Evolutionary conservation across 2,888 invertebrate species (phyloP).

Genomic region (Tenthredo notha): DNA sequence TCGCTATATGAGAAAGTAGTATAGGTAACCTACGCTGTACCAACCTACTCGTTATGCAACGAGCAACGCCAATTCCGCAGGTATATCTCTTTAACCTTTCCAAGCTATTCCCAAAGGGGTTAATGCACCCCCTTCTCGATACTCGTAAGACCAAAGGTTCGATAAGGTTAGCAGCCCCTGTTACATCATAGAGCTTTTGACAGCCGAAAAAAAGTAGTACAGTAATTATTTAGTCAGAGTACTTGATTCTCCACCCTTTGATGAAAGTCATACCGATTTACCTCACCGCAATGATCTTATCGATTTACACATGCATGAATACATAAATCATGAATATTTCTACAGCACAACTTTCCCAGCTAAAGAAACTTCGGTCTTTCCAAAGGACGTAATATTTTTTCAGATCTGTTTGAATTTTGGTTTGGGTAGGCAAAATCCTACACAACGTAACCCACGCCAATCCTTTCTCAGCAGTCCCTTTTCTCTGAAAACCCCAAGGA

Average conservation of each 20-base stretch:
- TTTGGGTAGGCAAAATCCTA: neutral
- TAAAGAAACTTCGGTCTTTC: neutral
- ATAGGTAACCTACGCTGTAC: neutral
- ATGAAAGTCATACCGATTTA: too few species aligned
- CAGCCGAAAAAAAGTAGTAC: neutral
- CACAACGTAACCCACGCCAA: neutral
- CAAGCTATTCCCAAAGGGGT: neutral
- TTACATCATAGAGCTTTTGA: neutral
- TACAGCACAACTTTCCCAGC: neutral
- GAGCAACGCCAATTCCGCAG: neutral
- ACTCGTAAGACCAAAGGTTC: neutral
- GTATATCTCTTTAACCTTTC: slow-evolving; percentile 15
- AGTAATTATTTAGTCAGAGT: neutral
- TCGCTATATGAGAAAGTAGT: neutral
- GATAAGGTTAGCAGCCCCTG: neutral
- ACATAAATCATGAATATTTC: neutral
- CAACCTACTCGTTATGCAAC: neutral
- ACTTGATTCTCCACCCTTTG: neutral
- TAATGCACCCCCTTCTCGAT: neutral
- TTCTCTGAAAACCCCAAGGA: neutral
- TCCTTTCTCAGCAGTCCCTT: neutral
- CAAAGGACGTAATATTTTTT: neutral
- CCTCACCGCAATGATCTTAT: neutral
- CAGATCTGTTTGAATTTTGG: neutral
- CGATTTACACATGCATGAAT: neutral